Evolutionary conservation across 2,113 vertebrate species (phyloP).

Genomic region (Gorsachius goisagi): DNA sequence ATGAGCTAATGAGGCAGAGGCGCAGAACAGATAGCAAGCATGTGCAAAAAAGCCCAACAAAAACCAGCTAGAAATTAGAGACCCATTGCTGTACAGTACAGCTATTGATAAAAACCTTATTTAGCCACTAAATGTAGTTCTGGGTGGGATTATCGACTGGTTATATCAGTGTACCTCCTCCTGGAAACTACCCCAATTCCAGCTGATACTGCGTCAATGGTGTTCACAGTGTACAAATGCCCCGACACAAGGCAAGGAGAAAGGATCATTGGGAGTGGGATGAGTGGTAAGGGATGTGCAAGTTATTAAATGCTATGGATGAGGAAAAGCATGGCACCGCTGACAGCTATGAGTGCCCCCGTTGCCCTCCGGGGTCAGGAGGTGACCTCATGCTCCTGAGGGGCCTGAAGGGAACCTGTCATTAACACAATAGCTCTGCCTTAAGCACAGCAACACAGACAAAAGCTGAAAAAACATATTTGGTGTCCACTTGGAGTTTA

Average conservation of each 20-base stretch:
- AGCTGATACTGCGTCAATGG: neutral
- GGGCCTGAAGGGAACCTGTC: slow-evolving; percentile 5
- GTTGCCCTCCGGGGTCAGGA: slow-evolving; percentile 27
- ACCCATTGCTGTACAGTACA: neutral
- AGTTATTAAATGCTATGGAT: neutral
- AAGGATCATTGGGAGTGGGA: neutral
- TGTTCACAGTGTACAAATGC: neutral
- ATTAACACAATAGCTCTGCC: slow-evolving; percentile 17
- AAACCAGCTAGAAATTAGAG: neutral
- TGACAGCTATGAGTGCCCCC: neutral
- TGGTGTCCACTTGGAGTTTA: slow-evolving; percentile 13
- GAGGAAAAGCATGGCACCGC: neutral
- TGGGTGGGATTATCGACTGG: neutral
- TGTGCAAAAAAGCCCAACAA: neutral
- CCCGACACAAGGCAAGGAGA: accelerated
- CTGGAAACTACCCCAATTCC: neutral
- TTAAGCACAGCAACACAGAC: neutral
- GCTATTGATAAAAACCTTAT: neutral
- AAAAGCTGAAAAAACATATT: slow-evolving; percentile 53
- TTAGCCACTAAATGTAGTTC: neutral
- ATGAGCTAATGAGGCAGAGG: neutral
- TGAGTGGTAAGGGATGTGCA: neutral
- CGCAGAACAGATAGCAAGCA: neutral
- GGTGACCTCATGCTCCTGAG: slow-evolving; percentile 11
- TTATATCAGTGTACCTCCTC: neutral